These are phyloP conservation scores for Dipodomys merriami DNA, from an alignment of 2,113 vertebrate species.

Conservation along the genomic window DNA sequence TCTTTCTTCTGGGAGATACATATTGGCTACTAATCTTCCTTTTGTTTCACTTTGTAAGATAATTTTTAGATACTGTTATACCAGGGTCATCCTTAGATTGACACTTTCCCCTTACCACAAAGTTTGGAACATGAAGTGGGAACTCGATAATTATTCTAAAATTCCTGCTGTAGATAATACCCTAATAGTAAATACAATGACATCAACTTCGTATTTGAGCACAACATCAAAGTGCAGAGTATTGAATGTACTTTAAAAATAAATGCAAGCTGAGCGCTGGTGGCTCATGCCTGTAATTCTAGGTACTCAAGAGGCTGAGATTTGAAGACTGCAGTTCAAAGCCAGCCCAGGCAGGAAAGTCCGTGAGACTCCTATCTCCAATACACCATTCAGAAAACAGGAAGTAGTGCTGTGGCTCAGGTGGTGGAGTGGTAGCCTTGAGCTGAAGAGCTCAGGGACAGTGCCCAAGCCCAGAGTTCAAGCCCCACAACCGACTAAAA, in stretches of 20 bases:
- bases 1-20: background rate
- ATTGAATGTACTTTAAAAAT: constrained; percentile 49
- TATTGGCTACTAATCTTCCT: background rate
- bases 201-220: background rate
- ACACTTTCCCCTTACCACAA: background rate
- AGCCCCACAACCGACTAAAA: no score
- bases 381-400: no score
- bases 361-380: no score
- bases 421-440: no score
- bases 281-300: no score
- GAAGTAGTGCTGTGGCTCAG: no score
- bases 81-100: background rate
- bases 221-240: background rate
- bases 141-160: background rate
- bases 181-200: background rate
- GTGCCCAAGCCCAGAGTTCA: no score
- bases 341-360: no score
- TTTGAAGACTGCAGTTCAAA: no score
- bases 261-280: background rate
- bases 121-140: background rate
- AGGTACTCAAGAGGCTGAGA: no score
- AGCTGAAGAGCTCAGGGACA: no score
- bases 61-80: background rate
- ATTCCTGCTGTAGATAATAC: constrained; percentile 7
- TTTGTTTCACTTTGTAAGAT: background rate